Evolutionary conservation across 2,888 invertebrate genomes (phyloP), one percentile per base, ranked within the genome.

Genomic region (Xestia sexstrigata): DNA sequence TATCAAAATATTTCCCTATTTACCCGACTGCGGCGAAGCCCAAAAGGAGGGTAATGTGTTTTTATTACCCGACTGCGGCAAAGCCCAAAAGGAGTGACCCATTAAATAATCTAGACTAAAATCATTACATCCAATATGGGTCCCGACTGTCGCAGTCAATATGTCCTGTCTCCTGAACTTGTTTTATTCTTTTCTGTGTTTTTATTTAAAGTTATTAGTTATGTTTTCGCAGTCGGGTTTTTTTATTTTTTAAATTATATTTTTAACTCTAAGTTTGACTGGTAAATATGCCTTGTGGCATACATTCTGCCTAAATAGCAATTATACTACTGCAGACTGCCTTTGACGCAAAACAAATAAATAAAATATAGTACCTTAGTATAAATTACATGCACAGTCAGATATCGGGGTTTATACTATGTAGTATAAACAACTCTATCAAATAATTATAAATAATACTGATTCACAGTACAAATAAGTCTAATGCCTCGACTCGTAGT

Each of bases 401-500:
- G 26, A 58, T 26, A 58, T 58, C 15, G 15, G 2, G 26, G 15
- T 15, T 26, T 26, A 15, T 26, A 58, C 6, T 15, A 15, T 52
- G 52, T 52, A 52, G 26, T 15, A 60, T 60, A 63, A 39, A 39
- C 17, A 17, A 55, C 9, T 45, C 2, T 15, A 73, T 52, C 1
- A 39, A 39, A 62, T 15, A n/a, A 52, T 42, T 42, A 30, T 20
- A 75, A 23, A 55, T 7, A 30, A 35, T 2, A 58, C 9, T 1
- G n/a, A 6, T n/a, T 20, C 11, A 47, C 52, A 35, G 52, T 17
- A 83, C 70, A 70, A 78, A 83, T 52, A 70, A 45, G 55, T 47
- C 60, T 78, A 78, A 80, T 83, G 70, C 78, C 78, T 82, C 17
- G 65, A 47, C 58, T 60, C 52, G 58, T 67, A 67, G 35, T 69